Percentiles rank a stretch among this genome's conserved stretches.
Evolutionary conservation across 2,113 vertebrate species (phyloP).

Genomic region (Pandion haliaetus): DNA sequence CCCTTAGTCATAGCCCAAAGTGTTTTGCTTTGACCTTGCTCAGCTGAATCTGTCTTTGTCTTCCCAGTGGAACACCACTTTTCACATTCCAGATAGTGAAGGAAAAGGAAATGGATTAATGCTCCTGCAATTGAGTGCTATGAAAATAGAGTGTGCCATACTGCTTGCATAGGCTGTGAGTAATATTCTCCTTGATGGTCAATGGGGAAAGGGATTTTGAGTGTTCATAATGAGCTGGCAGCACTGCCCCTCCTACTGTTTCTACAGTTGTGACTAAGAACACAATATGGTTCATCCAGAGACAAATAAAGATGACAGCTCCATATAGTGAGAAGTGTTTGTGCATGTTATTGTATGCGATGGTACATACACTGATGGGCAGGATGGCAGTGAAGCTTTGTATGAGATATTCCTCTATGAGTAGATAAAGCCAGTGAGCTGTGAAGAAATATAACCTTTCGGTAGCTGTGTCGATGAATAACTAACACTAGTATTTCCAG

Average conservation of each 20-base stretch:
- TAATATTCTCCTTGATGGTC: background rate
- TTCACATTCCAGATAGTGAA: background rate
- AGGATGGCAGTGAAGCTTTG: background rate
- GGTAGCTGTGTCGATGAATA: background rate
- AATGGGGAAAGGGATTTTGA: background rate
- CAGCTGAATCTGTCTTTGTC: background rate
- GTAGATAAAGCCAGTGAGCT: background rate
- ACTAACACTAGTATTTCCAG: background rate
- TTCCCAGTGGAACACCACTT: background rate
- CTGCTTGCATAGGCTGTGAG: background rate
- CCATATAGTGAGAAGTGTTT: background rate
- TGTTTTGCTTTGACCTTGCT: background rate
- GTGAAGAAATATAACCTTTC: background rate
- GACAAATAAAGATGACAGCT: background rate
- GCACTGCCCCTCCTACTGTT: background rate
- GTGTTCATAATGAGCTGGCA: background rate
- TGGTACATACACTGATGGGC: background rate
- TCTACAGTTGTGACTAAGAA: background rate
- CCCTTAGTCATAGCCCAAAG: background rate
- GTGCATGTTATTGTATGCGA: rapidly evolving
- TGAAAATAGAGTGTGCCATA: background rate
- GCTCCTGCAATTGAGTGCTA: background rate
- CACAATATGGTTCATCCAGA: background rate
- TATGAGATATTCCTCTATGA: background rate
- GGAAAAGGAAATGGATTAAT: background rate